Percentiles rank a stretch among this genome's conserved stretches.
Evolutionary conservation across 2,888 invertebrate genomes (phyloP).

Genomic region (Stenurella melanura): DNA sequence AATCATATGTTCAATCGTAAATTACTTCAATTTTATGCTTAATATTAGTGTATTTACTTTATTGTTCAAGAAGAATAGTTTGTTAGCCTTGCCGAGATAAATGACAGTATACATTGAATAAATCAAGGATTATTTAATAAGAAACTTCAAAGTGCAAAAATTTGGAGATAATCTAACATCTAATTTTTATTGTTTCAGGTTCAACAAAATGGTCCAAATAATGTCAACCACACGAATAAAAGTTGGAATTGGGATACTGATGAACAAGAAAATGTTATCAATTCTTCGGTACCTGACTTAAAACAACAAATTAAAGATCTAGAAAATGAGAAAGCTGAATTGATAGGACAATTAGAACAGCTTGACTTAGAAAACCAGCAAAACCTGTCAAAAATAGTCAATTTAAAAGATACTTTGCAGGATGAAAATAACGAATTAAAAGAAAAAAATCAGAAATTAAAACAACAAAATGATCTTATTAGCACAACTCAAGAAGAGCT

Average conservation of each 20-base stretch:
- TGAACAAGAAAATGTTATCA: conserved; percentile 40
- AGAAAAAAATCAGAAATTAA: conserved; percentile 75
- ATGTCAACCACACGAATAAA: conserved; percentile 29
- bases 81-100: conserved; percentile 8
- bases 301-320: conserved; percentile 62
- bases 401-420: conserved; percentile 68
- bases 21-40: conserved; percentile 8
- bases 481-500: conserved; percentile 73
- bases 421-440: conserved; percentile 68
- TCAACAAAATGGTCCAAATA: conserved; percentile 46
- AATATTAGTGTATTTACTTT: conserved; percentile 4
- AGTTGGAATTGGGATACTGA: conserved; percentile 49
- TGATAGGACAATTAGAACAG: conserved; percentile 61
- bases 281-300: conserved; percentile 62
- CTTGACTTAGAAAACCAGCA: conserved; percentile 71
- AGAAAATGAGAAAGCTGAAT: conserved; percentile 68
- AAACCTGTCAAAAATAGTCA: conserved; percentile 68
- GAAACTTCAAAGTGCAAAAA: neutral
- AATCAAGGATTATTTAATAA: neutral
- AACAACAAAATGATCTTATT: conserved; percentile 76
- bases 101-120: neutral
- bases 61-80: neutral
- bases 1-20: conserved; percentile 22
- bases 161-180: neutral
- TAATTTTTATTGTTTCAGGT: conserved; percentile 52